These are phyloP conservation scores for Ectemnius cavifrons DNA, from an alignment of 2,888 invertebrate genomes.

Conservation along the genomic window DNA sequence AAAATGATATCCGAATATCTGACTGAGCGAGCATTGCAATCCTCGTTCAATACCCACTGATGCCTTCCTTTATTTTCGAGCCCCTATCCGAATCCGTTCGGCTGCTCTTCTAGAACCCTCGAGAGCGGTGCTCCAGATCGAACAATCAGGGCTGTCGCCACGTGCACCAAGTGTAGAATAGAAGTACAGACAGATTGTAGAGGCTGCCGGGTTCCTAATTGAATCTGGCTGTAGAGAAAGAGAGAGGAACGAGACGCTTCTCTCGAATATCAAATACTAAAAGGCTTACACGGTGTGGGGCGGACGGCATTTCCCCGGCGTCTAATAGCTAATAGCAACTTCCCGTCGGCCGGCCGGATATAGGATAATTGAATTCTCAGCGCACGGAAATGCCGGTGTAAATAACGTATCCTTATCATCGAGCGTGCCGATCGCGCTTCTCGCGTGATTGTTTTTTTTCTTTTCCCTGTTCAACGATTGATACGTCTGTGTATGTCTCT, in stretches of 20 bases:
- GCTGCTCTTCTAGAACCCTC: no score
- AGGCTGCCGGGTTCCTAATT: conserved; percentile 24
- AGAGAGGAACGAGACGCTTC: conserved; percentile 9
- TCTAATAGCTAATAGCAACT: conserved; percentile 2
- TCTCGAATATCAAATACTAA: not conserved
- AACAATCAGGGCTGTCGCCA: conserved; percentile 21
- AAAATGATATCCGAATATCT: no score
- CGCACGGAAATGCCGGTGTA: conserved; percentile 15
- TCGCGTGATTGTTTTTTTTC: conserved; percentile 18
- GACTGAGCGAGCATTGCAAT: no score
- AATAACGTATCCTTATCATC: conserved; percentile 28
- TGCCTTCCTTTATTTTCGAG: no score
- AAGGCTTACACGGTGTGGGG: not conserved
- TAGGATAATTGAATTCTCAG: conserved; percentile 7
- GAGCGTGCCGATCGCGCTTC: not conserved
- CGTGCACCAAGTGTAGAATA: conserved; percentile 27
- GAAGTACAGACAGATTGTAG: not conserved
- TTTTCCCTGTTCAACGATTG: not conserved
- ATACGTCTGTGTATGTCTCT: not conserved
- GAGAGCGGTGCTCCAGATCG: no score
- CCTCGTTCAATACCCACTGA: no score
- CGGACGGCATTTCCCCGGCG: not conserved
- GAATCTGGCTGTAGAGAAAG: conserved; percentile 19
- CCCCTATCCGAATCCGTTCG: not conserved
- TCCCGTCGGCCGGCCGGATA: not conserved